Conservation (phyloP, 2,888 invertebrate species). For the Phymatocera aterrima region DNA sequence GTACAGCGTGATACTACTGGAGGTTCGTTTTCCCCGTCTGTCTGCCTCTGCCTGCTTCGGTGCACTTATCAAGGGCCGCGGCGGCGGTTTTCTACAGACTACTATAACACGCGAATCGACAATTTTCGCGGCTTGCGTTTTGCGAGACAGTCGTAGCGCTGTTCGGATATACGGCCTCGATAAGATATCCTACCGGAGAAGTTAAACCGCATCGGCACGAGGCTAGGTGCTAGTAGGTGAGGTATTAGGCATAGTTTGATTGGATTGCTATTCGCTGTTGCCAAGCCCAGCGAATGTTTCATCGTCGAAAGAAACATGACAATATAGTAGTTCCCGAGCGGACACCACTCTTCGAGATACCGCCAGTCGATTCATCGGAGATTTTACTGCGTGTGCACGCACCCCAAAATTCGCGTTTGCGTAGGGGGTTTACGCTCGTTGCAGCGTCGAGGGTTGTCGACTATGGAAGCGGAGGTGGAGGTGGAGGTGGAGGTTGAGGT, state of each 20-base stretch:
- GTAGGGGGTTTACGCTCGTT: slow-evolving; percentile 23
- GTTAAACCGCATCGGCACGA: slow-evolving; percentile 25
- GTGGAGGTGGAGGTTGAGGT: background rate
- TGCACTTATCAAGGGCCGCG: too few species aligned
- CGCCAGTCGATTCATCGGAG: slow-evolving; percentile 13
- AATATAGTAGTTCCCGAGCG: too few species aligned
- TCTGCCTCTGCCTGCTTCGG: too few species aligned
- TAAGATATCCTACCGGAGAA: slow-evolving; percentile 19
- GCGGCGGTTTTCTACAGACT: background rate
- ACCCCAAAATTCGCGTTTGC: slow-evolving; percentile 46
- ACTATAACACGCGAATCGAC: slow-evolving; percentile 38
- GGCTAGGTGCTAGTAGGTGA: too few species aligned
- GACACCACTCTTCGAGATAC: too few species aligned
- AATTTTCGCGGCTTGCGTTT: slow-evolving; percentile 43
- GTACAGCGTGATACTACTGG: background rate
- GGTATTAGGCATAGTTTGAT: slow-evolving; percentile 31
- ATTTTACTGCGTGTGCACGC: slow-evolving; percentile 30
- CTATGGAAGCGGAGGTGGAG: background rate
- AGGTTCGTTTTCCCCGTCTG: background rate
- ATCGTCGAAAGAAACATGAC: background rate
- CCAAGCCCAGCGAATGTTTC: slow-evolving; percentile 24
- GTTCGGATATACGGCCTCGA: slow-evolving; percentile 26
- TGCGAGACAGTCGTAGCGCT: slow-evolving; percentile 25
- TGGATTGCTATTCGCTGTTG: slow-evolving; percentile 43
- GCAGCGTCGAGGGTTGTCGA: slow-evolving; percentile 42